Percentiles rank a stretch among this genome's conserved stretches.
These are phyloP conservation scores for Leptatherina wallacei DNA, from an alignment of 2,797 vertebrate species.

Conservation along the genomic window DNA sequence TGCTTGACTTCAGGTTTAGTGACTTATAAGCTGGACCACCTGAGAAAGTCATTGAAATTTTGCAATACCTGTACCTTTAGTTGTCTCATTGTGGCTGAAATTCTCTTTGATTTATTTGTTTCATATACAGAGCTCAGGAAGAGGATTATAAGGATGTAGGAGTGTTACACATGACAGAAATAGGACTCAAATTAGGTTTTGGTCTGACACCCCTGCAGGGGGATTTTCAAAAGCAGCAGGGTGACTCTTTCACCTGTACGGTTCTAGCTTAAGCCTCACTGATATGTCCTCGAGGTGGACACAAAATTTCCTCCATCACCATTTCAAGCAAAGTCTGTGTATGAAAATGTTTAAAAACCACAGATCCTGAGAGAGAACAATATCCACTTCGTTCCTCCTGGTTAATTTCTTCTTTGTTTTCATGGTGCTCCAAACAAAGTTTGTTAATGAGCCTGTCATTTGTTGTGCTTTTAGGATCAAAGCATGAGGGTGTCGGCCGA, in stretches of 20 bases:
- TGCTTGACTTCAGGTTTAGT: not conserved
- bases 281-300: not conserved
- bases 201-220: constrained; percentile 35
- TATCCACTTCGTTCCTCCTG: not conserved
- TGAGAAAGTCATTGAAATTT: constrained; percentile 26
- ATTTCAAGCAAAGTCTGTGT: not conserved
- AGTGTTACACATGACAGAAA: constrained; percentile 47
- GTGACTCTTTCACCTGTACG: constrained; percentile 13
- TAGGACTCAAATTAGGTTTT: constrained; percentile 59
- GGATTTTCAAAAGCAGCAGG: constrained; percentile 29
- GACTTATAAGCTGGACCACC: constrained; percentile 16
- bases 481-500: constrained; percentile 16
- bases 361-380: not conserved
- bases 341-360: not conserved
- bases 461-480: constrained; percentile 48
- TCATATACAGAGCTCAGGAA: constrained; percentile 42
- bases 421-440: constrained; percentile 4
- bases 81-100: constrained; percentile 14
- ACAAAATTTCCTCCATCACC: not conserved
- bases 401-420: not conserved
- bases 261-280: constrained; percentile 11
- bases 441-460: constrained; percentile 52
- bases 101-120: constrained; percentile 45
- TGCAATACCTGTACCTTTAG: constrained; percentile 20
- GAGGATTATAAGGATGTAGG: constrained; percentile 48